Conservation (phyloP, 2,888 invertebrate genomes). For the Melieria crassipennis region DNA sequence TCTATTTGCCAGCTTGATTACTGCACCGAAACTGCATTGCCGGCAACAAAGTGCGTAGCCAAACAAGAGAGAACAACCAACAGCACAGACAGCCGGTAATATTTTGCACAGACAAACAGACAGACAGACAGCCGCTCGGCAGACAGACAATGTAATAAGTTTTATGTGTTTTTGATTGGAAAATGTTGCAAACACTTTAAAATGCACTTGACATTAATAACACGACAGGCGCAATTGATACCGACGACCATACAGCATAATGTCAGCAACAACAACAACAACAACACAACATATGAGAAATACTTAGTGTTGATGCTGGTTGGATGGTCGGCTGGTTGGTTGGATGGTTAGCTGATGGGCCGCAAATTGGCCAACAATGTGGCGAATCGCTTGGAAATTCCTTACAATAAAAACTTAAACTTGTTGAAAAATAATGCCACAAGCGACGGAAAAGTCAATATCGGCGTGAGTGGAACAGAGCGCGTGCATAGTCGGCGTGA, state of each 20-base stretch:
- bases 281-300: not conserved
- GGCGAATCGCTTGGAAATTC: not conserved
- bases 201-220: conserved; percentile 44
- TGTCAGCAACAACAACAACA: not conserved
- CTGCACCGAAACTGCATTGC: too few relatives aligned
- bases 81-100: too few relatives aligned
- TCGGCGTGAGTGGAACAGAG: too few relatives aligned
- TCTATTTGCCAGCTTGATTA: too few relatives aligned
- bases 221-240: conserved; percentile 36
- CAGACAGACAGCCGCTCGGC: too few relatives aligned
- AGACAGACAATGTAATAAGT: conserved; percentile 32
- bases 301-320: not conserved
- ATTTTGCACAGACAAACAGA: too few relatives aligned
- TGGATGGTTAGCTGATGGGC: not conserved
- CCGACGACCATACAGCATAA: not conserved
- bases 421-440: not conserved
- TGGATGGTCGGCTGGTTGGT: not conserved
- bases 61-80: too few relatives aligned
- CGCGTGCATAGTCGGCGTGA: not conserved
- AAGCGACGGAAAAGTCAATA: conserved; percentile 5
- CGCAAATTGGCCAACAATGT: not conserved
- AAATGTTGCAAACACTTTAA: conserved; percentile 38
- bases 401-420: not conserved
- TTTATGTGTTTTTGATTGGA: conserved; percentile 44
- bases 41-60: too few relatives aligned